A percentile compares a stretch with the other conserved stretches of the same genome.
phyloP scores from a whole-genome alignment of 2,113 vertebrate genomes.

The Peromyscus leucopus region DNA sequence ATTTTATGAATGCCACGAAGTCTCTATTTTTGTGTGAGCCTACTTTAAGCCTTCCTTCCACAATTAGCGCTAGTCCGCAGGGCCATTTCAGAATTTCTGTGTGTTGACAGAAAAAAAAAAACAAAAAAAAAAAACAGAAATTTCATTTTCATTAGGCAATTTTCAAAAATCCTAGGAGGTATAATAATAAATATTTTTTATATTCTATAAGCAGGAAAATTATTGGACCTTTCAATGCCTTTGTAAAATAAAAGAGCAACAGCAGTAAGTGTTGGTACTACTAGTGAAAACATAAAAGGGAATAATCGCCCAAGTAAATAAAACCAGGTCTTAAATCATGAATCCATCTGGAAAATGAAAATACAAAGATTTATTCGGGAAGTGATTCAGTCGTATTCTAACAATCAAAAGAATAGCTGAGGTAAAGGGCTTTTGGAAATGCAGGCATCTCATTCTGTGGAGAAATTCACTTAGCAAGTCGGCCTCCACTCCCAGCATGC shows the following conservation, averaged over 20 bases:
- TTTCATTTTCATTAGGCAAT: background rate
- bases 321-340: background rate
- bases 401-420: background rate
- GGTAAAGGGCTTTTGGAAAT: background rate
- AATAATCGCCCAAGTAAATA: background rate
- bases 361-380: background rate
- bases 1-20: background rate
- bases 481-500: background rate
- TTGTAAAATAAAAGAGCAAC: background rate
- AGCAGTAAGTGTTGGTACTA: background rate
- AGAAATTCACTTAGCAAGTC: background rate
- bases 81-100: background rate
- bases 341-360: background rate
- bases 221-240: background rate
- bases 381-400: background rate
- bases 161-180: slow-evolving; percentile 32
- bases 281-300: slow-evolving; percentile 6
- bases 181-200: background rate
- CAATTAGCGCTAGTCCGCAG: background rate
- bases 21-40: background rate
- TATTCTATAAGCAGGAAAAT: background rate
- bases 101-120: background rate
- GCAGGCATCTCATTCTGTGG: background rate
- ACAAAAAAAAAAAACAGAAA: background rate
- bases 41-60: background rate